These are phyloP conservation scores for Manacus vitellinus DNA, from an alignment of 2,113 vertebrate species.

Conservation along the genomic window DNA sequence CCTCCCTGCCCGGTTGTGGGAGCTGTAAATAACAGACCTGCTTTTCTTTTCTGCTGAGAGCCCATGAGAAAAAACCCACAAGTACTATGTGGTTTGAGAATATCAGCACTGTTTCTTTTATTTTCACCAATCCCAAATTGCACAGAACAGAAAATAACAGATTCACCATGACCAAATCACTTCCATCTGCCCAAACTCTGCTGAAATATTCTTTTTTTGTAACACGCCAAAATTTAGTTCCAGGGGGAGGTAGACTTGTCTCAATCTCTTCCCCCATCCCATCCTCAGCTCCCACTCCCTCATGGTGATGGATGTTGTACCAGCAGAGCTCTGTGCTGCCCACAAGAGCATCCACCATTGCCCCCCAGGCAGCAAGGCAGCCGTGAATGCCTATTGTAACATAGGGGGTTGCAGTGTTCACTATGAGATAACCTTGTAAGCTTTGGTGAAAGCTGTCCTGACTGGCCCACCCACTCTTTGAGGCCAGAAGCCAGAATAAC, in stretches of 20 bases:
- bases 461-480: not conserved
- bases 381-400: not conserved
- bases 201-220: not conserved
- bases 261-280: not conserved
- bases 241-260: not conserved
- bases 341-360: accelerated
- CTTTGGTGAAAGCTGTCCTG: not conserved
- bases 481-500: not conserved
- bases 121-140: not conserved
- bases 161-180: not conserved
- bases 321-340: not conserved
- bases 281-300: not conserved
- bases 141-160: conserved; percentile 36
- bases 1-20: not conserved
- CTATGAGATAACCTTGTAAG: not conserved
- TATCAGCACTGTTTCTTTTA: not conserved
- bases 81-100: not conserved
- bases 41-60: not conserved
- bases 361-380: accelerated
- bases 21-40: conserved; percentile 20
- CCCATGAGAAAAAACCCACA: not conserved
- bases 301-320: not conserved
- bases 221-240: not conserved
- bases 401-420: not conserved
- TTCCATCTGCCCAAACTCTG: not conserved